Percentiles rank a stretch among this genome's conserved stretches.
phyloP scores from a whole-genome alignment of 2,797 vertebrate genomes.

The Lepilemur ruficaudatus region DNA sequence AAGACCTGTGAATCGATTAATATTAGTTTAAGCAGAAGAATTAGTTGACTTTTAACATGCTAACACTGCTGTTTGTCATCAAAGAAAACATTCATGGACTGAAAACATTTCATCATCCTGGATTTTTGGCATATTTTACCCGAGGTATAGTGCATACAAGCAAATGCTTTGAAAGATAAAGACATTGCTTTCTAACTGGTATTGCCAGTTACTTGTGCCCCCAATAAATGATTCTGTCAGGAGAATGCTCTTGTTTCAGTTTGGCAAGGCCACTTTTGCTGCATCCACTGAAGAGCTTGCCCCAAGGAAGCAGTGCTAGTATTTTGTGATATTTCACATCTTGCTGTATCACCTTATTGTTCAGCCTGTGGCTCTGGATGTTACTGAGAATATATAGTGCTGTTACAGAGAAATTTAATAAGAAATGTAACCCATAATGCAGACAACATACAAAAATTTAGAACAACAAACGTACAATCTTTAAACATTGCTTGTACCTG shows the following conservation, averaged over 20 bases:
- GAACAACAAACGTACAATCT: background rate
- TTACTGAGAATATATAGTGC: background rate
- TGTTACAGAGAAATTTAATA: background rate
- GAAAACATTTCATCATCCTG: slow-evolving; percentile 10
- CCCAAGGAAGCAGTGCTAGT: background rate
- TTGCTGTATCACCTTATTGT: background rate
- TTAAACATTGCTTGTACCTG: background rate
- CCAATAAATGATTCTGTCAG: background rate
- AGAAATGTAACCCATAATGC: background rate
- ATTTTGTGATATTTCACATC: background rate
- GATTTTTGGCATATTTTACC: slow-evolving; percentile 6
- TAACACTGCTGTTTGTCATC: background rate
- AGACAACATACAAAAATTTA: background rate
- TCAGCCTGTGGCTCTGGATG: background rate
- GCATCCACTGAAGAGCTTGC: background rate
- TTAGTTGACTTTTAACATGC: background rate
- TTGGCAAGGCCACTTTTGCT: background rate
- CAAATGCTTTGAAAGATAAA: slow-evolving; percentile 8
- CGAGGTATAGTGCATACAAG: background rate
- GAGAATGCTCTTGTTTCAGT: background rate
- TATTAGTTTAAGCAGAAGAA: background rate
- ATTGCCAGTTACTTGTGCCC: background rate
- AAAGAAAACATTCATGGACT: background rate
- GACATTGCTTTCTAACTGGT: background rate
- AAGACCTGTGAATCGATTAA: background rate